phyloP scores from a whole-genome alignment of 2,888 invertebrate genomes.

The Rhorus exstirpatorius region DNA sequence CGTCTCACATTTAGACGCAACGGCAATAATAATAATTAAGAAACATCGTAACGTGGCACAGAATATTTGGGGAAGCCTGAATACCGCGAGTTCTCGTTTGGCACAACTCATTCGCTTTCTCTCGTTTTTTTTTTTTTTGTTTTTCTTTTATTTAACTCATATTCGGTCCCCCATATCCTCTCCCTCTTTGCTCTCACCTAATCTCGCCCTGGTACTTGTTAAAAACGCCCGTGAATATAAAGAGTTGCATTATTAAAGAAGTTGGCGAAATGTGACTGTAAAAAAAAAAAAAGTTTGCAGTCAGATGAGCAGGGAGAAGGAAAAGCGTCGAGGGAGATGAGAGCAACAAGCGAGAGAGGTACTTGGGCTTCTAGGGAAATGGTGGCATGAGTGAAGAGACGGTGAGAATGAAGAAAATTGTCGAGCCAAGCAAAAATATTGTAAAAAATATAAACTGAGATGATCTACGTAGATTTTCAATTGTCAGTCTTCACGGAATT shows the following conservation, averaged over 20 bases:
- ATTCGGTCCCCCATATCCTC: conserved; percentile 61
- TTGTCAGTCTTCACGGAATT: too few species aligned
- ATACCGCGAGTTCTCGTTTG: conserved; percentile 56
- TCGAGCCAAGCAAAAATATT: neutral
- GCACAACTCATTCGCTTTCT: conserved; percentile 63
- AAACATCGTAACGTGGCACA: conserved; percentile 82
- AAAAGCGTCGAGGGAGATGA: conserved; percentile 73
- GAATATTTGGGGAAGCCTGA: conserved; percentile 78
- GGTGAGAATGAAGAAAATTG: conserved; percentile 41
- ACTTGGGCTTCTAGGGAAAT: neutral
- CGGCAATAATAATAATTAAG: conserved; percentile 86
- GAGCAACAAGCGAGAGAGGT: conserved; percentile 76
- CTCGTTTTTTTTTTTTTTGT: conserved; percentile 63
- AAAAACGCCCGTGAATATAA: conserved; percentile 86
- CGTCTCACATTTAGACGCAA: conserved; percentile 79
- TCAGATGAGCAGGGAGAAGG: conserved; percentile 64
- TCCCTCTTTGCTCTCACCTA: conserved; percentile 78
- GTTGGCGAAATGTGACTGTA: conserved; percentile 83
- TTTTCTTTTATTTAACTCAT: conserved; percentile 63
- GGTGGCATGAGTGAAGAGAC: conserved; percentile 33
- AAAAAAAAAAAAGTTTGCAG: conserved; percentile 80
- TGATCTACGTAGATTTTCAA: too few species aligned
- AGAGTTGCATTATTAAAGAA: conserved; percentile 87
- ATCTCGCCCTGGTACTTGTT: conserved; percentile 84
- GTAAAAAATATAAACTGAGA: conserved; percentile 11